Percentiles rank a stretch among this genome's conserved stretches.
Conservation (phyloP, 1,140 invertebrate genomes). For the Battus philenor region DNA sequence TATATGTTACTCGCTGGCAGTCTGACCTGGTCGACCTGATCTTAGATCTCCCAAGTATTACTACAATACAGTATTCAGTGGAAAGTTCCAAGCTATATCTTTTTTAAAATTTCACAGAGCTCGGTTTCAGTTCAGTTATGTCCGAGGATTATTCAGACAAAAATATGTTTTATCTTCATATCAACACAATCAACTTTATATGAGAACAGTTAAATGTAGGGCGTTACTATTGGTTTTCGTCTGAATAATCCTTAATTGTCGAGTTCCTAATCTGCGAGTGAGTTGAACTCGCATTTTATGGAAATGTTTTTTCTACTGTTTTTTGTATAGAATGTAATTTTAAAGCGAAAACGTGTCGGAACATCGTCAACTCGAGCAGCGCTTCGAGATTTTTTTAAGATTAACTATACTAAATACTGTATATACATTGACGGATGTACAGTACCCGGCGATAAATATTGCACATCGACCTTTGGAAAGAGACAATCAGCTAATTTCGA, state of each 20-base stretch:
- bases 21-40: conserved; percentile 6
- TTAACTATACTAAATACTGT: no score
- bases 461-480: no score
- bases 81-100: conserved; percentile 8
- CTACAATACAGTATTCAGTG: conserved; percentile 13
- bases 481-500: no score
- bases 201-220: no score
- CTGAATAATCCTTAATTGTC: conserved; percentile 1
- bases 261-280: conserved; percentile 9
- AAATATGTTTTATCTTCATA: background rate
- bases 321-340: conserved; percentile 15
- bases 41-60: conserved; percentile 7
- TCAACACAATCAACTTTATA: background rate
- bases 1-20: conserved; percentile 6
- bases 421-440: no score
- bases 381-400: no score
- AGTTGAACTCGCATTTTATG: background rate
- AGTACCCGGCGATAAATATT: no score
- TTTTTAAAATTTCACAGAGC: conserved; percentile 1
- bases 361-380: background rate
- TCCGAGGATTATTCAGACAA: conserved; percentile 2
- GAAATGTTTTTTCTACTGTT: conserved; percentile 12
- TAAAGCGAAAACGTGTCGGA: background rate
- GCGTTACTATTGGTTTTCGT: background rate
- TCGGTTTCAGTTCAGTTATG: conserved; percentile 14